These are phyloP conservation scores for Opisthograptis luteolata DNA, from an alignment of 2,888 invertebrate genomes.

Conservation along the genomic window DNA sequence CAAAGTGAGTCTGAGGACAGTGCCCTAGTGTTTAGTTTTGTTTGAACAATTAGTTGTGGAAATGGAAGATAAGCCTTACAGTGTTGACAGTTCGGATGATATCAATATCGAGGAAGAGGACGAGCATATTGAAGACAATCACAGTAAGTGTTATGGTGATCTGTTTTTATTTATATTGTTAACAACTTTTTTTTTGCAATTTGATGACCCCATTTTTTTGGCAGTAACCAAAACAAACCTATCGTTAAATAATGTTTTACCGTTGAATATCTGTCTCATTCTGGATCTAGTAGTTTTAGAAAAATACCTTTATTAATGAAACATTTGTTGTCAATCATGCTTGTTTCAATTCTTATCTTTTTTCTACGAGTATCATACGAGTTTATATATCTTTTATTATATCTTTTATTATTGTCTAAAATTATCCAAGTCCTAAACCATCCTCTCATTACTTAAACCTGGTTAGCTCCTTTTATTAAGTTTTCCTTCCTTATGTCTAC, in stretches of 20 bases:
- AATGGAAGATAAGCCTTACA: conserved; percentile 81
- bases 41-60: conserved; percentile 68
- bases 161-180: conserved; percentile 18
- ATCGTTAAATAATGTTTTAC: no score
- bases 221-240: no score
- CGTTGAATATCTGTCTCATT: no score
- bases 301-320: no score
- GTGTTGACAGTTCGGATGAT: conserved; percentile 82
- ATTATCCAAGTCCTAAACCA: no score
- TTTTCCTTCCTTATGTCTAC: conserved; percentile 41
- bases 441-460: no score
- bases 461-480: not conserved
- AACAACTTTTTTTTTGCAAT: conserved; percentile 19
- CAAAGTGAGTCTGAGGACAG: conserved; percentile 63
- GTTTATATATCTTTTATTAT: no score
- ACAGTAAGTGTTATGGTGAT: conserved; percentile 58
- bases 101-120: conserved; percentile 79
- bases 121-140: conserved; percentile 73
- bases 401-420: no score
- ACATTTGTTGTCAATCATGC: no score
- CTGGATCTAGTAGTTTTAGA: no score
- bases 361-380: no score
- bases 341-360: no score
- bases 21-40: conserved; percentile 70
- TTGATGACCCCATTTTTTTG: not conserved